Evolutionary conservation across 2,797 vertebrate genomes (phyloP).

Genomic region (Aratinga solstitialis): DNA sequence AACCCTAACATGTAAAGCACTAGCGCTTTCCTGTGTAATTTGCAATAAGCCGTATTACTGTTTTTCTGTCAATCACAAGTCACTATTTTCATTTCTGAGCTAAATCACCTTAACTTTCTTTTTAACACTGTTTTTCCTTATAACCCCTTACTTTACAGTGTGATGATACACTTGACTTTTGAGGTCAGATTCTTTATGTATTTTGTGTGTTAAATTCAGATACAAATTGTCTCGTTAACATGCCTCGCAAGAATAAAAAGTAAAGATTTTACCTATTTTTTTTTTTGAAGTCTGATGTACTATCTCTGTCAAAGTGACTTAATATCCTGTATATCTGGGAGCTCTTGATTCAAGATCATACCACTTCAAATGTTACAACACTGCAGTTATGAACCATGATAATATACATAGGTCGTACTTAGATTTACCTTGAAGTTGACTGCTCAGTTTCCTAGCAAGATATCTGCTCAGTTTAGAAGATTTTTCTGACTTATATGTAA

Average conservation of each 20-base stretch:
- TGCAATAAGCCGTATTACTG: neutral
- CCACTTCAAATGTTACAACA: neutral
- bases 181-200: neutral
- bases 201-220: neutral
- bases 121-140: neutral
- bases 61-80: neutral
- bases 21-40: neutral
- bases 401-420: neutral
- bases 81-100: neutral
- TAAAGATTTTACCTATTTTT: neutral
- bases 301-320: neutral
- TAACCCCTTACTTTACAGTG: neutral
- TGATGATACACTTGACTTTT: neutral
- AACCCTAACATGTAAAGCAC: neutral
- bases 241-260: neutral
- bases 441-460: neutral
- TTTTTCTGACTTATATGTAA: neutral
- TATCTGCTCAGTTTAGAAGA: neutral
- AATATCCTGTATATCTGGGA: neutral
- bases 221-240: neutral
- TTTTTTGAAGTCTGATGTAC: neutral
- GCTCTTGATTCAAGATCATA: neutral
- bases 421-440: neutral
- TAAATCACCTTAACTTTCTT: neutral
- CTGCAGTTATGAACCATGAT: neutral